These are phyloP conservation scores for Emydura subglobosa DNA, from an alignment of 2,113 vertebrate species.

Conservation along the genomic window DNA sequence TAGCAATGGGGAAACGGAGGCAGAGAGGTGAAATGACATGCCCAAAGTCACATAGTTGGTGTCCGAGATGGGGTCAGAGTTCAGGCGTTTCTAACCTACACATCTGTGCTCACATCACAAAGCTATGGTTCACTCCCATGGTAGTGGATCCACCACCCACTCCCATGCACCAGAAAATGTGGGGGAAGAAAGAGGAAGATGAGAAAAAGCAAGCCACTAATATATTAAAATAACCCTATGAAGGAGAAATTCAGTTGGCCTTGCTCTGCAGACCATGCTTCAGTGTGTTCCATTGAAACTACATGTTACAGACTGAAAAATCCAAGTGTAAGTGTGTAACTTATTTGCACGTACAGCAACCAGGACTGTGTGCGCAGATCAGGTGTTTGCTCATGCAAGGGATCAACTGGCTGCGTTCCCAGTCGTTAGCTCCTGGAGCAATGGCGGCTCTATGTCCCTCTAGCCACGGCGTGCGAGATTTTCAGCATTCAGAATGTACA, in stretches of 20 bases:
- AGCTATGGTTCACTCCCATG: not conserved
- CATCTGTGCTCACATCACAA: not conserved
- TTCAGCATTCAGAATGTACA: not conserved
- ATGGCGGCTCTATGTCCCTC: not conserved
- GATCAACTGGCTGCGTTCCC: not conserved
- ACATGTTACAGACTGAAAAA: not conserved
- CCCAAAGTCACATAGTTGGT: not conserved
- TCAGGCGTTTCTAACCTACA: not conserved
- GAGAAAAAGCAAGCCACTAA: not conserved
- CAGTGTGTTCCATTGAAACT: not conserved
- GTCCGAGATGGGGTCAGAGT: not conserved
- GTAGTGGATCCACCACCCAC: not conserved
- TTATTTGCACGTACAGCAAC: not conserved
- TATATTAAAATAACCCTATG: not conserved
- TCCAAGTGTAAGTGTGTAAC: not conserved
- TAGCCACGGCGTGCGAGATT: not conserved
- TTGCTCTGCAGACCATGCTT: not conserved
- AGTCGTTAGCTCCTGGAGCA: not conserved
- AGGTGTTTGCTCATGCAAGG: not conserved
- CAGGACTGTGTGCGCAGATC: not conserved
- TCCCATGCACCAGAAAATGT: not conserved
- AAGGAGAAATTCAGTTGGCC: not conserved
- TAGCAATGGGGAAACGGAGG: not conserved
- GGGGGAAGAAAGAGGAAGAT: not conserved
- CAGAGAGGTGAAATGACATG: not conserved